Base-by-base conservation (phyloP, 2,888 invertebrate species). In the Synergus laeviventris region DNA sequence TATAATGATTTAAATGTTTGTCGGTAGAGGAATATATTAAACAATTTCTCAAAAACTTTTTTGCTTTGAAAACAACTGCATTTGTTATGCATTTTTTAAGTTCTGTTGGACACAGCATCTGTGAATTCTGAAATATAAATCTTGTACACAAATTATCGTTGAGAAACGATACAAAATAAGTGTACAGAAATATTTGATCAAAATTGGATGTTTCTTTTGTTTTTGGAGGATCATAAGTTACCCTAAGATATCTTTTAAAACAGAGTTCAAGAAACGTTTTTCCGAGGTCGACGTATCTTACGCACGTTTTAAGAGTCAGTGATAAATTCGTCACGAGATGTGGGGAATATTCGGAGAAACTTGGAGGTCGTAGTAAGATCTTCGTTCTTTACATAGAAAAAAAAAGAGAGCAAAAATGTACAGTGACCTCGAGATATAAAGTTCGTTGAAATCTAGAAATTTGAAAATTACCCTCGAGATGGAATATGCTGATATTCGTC, bases 261-360 rank as follows among this genome's bases (percentile, higher is more conserved):
- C n/a, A n/a, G 49, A 49, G 49, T 49, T 49, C 49, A 49, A 49
- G 49, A 49, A 49, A 49, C 49, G 49, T 49, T 49, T n/a, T 49
- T 49, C 49, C 49, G 49, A 49, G 49, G 49, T 49, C 49, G n/a
- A 8, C 49, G 49, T 49, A 49, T 49, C 49, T n/a, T n/a, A n/a
- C 49, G 49, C 49, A 49, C 49, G 49, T 14, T 49, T 8, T n/a
- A 8, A 8, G 49, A 49, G n/a, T 49, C 49, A n/a, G 49, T 49
- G 49, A 49, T 49, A 49, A 49, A 49, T 49, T 49, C n/a, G n/a
- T 49, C 49, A 49, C 49, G 49, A 49, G 14, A 49, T 49, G 49
- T n/a, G 7, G 49, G n/a, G 16, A 49, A 49, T 49, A 49, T 49
- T 49, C 49, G n/a, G 49, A 8, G 49, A 49, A n/a, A n/a, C 49